Evolutionary conservation across 2,113 vertebrate species (phyloP), one percentile per base, ranked within the genome.

Genomic region (Pseudopodoces humilis): DNA sequence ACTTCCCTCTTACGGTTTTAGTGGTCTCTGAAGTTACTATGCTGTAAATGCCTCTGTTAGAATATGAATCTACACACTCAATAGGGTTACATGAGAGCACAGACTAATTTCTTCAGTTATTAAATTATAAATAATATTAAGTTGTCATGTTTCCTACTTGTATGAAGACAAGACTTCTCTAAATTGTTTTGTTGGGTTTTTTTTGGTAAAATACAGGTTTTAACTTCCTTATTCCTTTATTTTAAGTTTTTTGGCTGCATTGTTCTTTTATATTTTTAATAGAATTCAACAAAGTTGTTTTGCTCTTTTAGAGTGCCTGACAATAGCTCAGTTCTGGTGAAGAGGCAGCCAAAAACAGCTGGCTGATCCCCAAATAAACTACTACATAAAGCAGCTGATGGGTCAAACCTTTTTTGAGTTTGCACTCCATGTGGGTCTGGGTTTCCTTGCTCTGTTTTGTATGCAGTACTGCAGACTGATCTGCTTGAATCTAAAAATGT

Each of bases 101-200:
- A 75, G 52, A 79, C 47, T 33, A 59, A 63, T 63, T 76, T 71
- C 58, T 91, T 71, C 20, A 63, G 43, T 83, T 83, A 76, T 56
- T 84, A 89, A 89, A 88, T 89, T 78, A 79, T 46, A 79, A 85
- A 75, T 53, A 22, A 82, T 83, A 83, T 70, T 78, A 74, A 50
- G 21, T 52, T 70, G 28, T 53, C 30, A 22, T 31, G 6, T 58
- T 85, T 74, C n/a, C n/a, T 52, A 49, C 43, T 90, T 55, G 13
- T 19, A 19, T 24, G 25, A 85, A 70, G 37, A 37, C 35, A 39
- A 63, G 28, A 10, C 17, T 67, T 85, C 8, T 87, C 33, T 63
- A 39, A 81, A 53, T 3, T 43, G 15, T 27, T 19, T 63, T 47
- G 5, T 15, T 58, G 23, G 63, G 30, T 58, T 69, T 13, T 15